Evolutionary conservation across 2,888 invertebrate species (phyloP), one percentile per base, ranked within the genome.

Genomic region (Drosophila colorata): DNA sequence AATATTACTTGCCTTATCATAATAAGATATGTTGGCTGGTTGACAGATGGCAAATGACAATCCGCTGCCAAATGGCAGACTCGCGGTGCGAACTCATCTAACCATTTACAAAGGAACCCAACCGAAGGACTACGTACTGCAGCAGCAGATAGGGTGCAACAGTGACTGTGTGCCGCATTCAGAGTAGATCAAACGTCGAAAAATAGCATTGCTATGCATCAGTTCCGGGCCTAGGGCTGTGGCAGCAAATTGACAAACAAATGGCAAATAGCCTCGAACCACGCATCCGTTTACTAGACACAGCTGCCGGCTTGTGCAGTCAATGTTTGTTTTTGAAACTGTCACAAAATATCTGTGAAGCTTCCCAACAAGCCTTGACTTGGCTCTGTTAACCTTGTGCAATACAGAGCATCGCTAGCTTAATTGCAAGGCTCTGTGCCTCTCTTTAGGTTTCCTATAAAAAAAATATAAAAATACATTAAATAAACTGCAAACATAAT

Each of bases 111-210:
- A 28, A 28, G 28, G 9, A 28, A 2, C 28, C 20, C 3, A 2
- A 28, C 4, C 4, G 8, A 43, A 20, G 9, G 11, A 11, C 20
- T 4, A 8, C 11, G 4, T 13, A 4, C 33, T 5, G 20, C 20
- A 28, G 28, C 9, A 8, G 7, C 8, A 28, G 28, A 28, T 8
- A 28, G 28, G 31, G 31, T 3, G 4, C 31, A 33, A 16, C 14
- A 20, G n/a, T 14, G 23, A 20, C 11, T 31, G 8, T 23, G 20
- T 11, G 13, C 23, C 23, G 9, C 58, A 64, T 46, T 57, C 63
- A 51, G 23, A 51, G 28, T 28, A 28, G 8, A 28, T 28, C 28
- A 28, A 28, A 28, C 8, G 49, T 58, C 58, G 58, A 51, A 46
- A 58, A 46, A 58, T 37, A 38, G 16, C 37, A 46, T 38, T 44